Conservation (phyloP, 2,888 invertebrate species). For the Ceraclea dissimilis region DNA sequence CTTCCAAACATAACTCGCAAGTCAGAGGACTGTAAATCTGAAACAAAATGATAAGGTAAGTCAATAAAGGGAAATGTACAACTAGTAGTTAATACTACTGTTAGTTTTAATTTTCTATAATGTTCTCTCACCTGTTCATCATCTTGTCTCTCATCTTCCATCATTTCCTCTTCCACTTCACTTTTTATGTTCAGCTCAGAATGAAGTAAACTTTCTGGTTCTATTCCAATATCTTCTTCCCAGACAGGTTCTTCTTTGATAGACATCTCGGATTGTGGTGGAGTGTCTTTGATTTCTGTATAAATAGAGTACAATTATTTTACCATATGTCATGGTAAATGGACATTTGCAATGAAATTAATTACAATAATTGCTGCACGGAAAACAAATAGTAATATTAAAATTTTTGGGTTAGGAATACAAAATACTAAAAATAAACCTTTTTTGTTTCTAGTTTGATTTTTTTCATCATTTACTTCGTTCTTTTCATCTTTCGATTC, state of each 20-base stretch:
- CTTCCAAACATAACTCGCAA: slow-evolving; percentile 78
- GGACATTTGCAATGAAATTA: background rate
- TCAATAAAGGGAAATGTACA: no score
- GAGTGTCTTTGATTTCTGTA: slow-evolving; percentile 1
- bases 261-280: slow-evolving; percentile 30
- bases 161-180: slow-evolving; percentile 42
- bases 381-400: no score
- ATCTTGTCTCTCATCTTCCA: slow-evolving; percentile 48
- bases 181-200: slow-evolving; percentile 58
- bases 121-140: slow-evolving; percentile 43
- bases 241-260: slow-evolving; percentile 56
- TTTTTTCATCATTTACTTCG: background rate
- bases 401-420: no score
- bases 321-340: background rate
- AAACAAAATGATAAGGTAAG: slow-evolving; percentile 2
- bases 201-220: slow-evolving; percentile 14
- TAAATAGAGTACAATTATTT: background rate
- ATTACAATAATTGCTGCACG: background rate
- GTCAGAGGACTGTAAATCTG: slow-evolving; percentile 66
- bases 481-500: background rate
- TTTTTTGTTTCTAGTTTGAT: no score
- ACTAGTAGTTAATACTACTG: background rate
- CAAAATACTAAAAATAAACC: no score
- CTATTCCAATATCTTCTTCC: slow-evolving; percentile 50
- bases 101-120: background rate